Percentiles rank a stretch among this genome's conserved stretches.
These are phyloP conservation scores for Ichneumoninae sp. DNA, from an alignment of 2,888 invertebrate genomes.

Conservation along the genomic window DNA sequence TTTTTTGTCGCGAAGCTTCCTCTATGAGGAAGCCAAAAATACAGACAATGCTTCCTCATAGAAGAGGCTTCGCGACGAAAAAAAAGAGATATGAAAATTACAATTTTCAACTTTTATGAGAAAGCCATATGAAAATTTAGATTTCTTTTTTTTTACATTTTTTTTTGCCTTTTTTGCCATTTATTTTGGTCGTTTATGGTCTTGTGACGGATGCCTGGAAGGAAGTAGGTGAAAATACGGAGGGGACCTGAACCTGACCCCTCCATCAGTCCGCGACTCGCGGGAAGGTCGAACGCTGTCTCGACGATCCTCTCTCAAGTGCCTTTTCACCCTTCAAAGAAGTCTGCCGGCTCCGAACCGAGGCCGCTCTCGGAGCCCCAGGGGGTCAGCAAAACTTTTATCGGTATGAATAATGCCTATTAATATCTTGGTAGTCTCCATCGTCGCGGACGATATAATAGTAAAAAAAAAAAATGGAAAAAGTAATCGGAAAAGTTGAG, in stretches of 20 bases:
- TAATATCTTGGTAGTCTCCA: conserved; percentile 26
- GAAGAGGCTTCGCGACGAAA: too few relatives aligned
- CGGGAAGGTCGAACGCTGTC: conserved; percentile 48
- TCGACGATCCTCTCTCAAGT: conserved; percentile 30
- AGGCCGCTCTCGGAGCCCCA: conserved; percentile 1
- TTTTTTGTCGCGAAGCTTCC: neutral
- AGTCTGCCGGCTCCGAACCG: conserved; percentile 19
- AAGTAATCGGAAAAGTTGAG: neutral
- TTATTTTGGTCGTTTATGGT: conserved; percentile 59
- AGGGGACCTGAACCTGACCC: conserved; percentile 60
- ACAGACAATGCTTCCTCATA: too few relatives aligned
- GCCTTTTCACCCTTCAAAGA: conserved; percentile 19
- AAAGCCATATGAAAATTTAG: too few relatives aligned
- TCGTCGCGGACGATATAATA: conserved; percentile 7
- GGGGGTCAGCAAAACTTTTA: conserved; percentile 41
- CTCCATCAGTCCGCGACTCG: conserved; percentile 39
- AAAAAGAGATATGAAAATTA: too few relatives aligned
- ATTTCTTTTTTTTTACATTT: conserved; percentile 14
- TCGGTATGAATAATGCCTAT: conserved; percentile 41
- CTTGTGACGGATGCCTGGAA: conserved; percentile 27
- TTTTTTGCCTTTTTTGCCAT: conserved; percentile 18
- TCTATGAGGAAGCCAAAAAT: too few relatives aligned
- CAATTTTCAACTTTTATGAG: too few relatives aligned
- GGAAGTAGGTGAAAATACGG: conserved; percentile 39
- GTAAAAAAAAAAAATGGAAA: neutral